Evolutionary conservation across 1,140 invertebrate genomes (phyloP).

Genomic region (Drosophila pachea): DNA sequence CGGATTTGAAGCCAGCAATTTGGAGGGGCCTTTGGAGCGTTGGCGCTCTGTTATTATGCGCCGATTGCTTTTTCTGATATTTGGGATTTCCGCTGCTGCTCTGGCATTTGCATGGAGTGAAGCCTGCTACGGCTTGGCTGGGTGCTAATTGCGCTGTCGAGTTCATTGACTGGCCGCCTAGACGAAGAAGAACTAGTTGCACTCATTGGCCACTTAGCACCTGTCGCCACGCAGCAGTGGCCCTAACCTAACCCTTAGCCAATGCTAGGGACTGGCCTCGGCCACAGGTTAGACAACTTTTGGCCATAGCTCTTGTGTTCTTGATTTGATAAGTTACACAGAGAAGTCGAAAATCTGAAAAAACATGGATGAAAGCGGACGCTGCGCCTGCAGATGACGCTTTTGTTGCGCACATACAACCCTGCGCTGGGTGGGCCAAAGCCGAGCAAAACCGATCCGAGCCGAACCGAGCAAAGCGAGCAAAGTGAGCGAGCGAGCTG

Average conservation of each 20-base stretch:
- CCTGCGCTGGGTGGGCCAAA: conserved; percentile 28
- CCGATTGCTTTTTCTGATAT: conserved; percentile 22
- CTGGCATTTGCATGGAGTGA: neutral
- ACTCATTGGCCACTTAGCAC: conserved; percentile 55
- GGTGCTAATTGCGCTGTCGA: conserved; percentile 39
- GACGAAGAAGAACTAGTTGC: conserved; percentile 46
- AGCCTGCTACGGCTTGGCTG: conserved; percentile 2
- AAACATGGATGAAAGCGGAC: conserved; percentile 21
- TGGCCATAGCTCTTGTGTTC: neutral
- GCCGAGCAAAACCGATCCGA: neutral
- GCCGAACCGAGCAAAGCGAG: neutral
- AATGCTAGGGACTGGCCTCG: neutral
- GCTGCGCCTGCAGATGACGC: conserved; percentile 15
- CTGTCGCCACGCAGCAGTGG: conserved; percentile 30
- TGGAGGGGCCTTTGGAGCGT: conserved; percentile 1
- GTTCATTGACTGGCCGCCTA: conserved; percentile 61
- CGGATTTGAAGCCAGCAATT: conserved; percentile 25
- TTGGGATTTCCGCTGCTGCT: conserved; percentile 19
- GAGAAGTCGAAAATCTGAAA: conserved; percentile 24
- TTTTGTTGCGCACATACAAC: conserved; percentile 28
- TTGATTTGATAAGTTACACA: neutral
- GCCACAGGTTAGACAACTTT: conserved; percentile 43
- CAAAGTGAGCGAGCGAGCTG: conserved; percentile 1
- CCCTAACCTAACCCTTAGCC: neutral
- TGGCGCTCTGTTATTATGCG: conserved; percentile 28